Evolutionary conservation across 2,888 invertebrate species (phyloP).

Genomic region (Caenorhabditis wallacei): DNA sequence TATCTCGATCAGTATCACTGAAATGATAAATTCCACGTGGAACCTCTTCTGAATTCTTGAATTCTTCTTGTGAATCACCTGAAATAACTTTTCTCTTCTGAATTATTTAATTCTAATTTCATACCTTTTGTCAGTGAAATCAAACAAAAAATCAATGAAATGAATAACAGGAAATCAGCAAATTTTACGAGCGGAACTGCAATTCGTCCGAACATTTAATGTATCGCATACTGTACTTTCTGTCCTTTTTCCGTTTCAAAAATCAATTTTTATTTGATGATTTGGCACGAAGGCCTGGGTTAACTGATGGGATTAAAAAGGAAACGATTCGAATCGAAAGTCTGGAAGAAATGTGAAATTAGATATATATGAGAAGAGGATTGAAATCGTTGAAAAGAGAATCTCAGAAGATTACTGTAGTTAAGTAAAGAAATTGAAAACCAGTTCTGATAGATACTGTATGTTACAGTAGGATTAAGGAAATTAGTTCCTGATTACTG

Average conservation of each 20-base stretch:
- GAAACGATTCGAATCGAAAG: background rate
- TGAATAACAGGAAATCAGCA: background rate
- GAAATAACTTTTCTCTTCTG: background rate
- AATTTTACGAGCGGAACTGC: constrained; percentile 12
- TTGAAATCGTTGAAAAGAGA: too few species aligned
- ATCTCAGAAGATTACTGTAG: too few species aligned
- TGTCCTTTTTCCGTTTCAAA: too few species aligned
- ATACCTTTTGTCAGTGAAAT: background rate
- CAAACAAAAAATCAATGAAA: background rate
- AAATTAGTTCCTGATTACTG: too few species aligned
- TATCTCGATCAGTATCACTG: constrained; percentile 66
- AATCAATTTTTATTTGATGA: background rate
- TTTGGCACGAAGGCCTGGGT: constrained; percentile 33
- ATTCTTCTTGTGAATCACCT: constrained; percentile 18
- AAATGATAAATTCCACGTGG: constrained; percentile 71
- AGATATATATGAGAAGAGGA: too few species aligned
- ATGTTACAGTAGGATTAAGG: too few species aligned
- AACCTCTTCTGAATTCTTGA: constrained; percentile 22
- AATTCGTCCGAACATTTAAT: constrained; percentile 53
- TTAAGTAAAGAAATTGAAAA: too few species aligned
- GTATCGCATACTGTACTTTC: constrained; percentile 46
- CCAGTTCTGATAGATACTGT: too few species aligned
- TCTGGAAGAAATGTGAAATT: background rate
- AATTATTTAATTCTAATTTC: background rate
- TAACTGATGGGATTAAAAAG: background rate